Base-by-base conservation (phyloP, 2,797 vertebrate species). In the Sebastes nivosus region DNA sequence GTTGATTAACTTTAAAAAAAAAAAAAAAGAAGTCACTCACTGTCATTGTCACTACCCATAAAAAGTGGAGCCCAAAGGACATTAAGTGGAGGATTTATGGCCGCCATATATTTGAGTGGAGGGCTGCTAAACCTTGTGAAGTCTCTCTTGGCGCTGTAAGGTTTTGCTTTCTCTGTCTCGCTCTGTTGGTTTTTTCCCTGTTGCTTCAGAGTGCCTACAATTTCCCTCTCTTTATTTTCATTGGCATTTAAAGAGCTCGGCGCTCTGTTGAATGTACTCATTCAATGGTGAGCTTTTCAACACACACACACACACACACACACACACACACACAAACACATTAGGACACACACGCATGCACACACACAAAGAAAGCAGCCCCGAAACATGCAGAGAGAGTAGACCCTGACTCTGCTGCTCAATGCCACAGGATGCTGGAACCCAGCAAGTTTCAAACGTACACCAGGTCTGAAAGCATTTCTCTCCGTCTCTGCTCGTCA, bases 1-100 rank as follows among this genome's bases (percentile, higher is more conserved):
- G 87, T 90, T 93, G 87, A 90, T 92, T 90, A 90, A 87, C 79
- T 73, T 87, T 83, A 13, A 38, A 38, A 38, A 38, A 38, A 38
- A 38, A 38, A 8, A 18, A 46, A 82, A 87, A 87, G 75, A 89
- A 92, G 83, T 92, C 92, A 84, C 87, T 95, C 87, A 92, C 88
- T 90, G 90, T 94, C 91, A 91, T 92, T 92, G 91, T 92, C 87
- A 88, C 90, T 72, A 82, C 68, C 80, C 77, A 90, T 95, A 94
- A 95, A 95, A 93, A 90, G 87, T 88, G 81, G 76, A 92, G 89
- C 93, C 95, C 89, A 89, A 87, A 91, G 88, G 88, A 94, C 93
- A 92, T 94, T 93, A 95, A 95, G 92, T 93, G 86, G 86, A 91
- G 86, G 89, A 95, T 95, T 96, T 95, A 96, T 88, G 88, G 83